Conservation (phyloP, 2,797 vertebrate species). For the Neopelma chrysocephalum region DNA sequence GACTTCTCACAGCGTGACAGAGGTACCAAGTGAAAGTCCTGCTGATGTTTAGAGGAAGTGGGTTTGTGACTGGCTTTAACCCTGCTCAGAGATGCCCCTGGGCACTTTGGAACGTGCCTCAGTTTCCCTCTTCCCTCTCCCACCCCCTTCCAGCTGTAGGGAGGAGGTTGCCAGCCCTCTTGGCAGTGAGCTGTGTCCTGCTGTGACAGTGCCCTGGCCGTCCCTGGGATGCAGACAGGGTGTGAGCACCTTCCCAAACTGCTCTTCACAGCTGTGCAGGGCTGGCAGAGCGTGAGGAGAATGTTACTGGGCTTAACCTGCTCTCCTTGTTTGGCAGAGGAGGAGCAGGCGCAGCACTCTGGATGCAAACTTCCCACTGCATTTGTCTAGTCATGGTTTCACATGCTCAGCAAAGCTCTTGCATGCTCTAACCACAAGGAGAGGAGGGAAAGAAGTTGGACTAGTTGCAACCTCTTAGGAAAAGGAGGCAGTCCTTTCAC, state of each 20-base stretch:
- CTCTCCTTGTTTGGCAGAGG: conserved; percentile 36
- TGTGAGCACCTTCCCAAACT: background rate
- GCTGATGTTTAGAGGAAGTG: background rate
- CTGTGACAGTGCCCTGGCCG: background rate
- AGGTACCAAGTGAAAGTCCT: background rate
- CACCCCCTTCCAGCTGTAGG: background rate
- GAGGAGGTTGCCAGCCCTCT: background rate
- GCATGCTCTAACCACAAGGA: conserved; percentile 37
- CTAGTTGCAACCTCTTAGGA: background rate
- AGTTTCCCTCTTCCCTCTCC: background rate
- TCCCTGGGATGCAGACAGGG: background rate
- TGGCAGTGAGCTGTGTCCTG: background rate
- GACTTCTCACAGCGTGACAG: background rate
- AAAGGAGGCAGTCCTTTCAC: background rate
- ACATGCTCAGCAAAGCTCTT: conserved; percentile 57
- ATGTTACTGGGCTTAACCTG: conserved; percentile 12
- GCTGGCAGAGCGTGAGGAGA: background rate
- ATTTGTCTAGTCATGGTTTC: conserved; percentile 65
- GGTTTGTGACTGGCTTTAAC: background rate
- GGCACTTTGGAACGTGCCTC: background rate
- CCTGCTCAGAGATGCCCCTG: background rate
- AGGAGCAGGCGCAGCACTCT: background rate
- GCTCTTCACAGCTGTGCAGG: background rate
- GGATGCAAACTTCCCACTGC: conserved; percentile 24
- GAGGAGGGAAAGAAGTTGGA: conserved; percentile 37